Conservation (phyloP, 2,888 invertebrate genomes). For the Celastrina argiolus region DNA sequence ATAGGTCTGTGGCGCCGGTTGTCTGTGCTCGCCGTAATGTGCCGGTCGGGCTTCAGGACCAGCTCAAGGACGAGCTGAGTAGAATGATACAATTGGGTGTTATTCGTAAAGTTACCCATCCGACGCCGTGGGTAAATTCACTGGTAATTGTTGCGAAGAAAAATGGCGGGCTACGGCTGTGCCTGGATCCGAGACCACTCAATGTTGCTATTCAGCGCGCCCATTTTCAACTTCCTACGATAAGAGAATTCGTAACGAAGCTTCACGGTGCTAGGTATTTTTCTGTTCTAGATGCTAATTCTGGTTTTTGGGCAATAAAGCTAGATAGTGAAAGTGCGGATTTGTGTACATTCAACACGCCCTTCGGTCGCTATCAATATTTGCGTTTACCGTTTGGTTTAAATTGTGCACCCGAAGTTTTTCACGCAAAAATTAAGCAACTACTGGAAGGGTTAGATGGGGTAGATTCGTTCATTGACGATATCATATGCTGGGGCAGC, state of each 20-base stretch:
- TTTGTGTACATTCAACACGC: slow-evolving; percentile 33
- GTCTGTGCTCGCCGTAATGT: slow-evolving; percentile 29
- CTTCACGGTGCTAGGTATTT: slow-evolving; percentile 29
- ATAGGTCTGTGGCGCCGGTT: slow-evolving; percentile 26
- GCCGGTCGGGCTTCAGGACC: slow-evolving; percentile 18
- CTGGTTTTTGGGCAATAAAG: slow-evolving; percentile 34
- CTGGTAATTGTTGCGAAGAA: slow-evolving; percentile 33
- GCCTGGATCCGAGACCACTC: slow-evolving; percentile 31
- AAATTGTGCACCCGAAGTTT: slow-evolving; percentile 34
- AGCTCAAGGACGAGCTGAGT: slow-evolving; percentile 19
- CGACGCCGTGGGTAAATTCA: slow-evolving; percentile 33
- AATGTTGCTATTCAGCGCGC: slow-evolving; percentile 27
- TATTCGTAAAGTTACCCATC: slow-evolving; percentile 32
- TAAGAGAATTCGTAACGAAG: slow-evolving; percentile 31
- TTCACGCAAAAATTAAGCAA: slow-evolving; percentile 32
- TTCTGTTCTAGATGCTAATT: slow-evolving; percentile 32
- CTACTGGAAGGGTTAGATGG: slow-evolving; percentile 27
- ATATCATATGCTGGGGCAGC: slow-evolving; percentile 27
- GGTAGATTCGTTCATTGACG: slow-evolving; percentile 28
- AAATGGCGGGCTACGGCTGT: slow-evolving; percentile 28
- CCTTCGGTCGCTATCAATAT: slow-evolving; percentile 27
- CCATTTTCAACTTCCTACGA: slow-evolving; percentile 32
- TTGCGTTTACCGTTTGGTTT: slow-evolving; percentile 34
- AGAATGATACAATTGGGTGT: slow-evolving; percentile 29
- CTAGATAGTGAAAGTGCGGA: slow-evolving; percentile 34